These are phyloP conservation scores for Atractosteus spatula DNA, from an alignment of 2,113 vertebrate genomes.

Conservation along the genomic window DNA sequence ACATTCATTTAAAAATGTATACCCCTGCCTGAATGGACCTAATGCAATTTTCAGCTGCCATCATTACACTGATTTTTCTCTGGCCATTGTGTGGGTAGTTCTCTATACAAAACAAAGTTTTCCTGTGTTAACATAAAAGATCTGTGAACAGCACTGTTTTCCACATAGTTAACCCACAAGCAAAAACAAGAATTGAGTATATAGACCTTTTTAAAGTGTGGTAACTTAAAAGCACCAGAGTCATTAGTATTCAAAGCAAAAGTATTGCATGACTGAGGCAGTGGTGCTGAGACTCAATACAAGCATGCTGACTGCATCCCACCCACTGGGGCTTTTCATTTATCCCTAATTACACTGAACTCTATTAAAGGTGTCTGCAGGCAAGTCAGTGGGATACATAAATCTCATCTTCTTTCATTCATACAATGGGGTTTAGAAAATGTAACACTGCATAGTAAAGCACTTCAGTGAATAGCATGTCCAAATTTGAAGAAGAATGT, in stretches of 20 bases:
- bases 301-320: neutral
- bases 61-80: too few relatives aligned
- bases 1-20: too few relatives aligned
- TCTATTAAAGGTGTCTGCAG: neutral
- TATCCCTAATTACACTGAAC: neutral
- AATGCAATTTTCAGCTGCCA: too few relatives aligned
- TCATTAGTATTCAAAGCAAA: neutral
- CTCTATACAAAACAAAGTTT: too few relatives aligned
- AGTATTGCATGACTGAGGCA: neutral
- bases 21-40: too few relatives aligned
- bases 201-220: neutral
- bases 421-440: neutral
- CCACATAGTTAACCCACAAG: neutral
- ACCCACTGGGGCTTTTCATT: neutral
- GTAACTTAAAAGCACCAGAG: neutral
- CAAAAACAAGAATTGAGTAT: neutral
- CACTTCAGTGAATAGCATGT: neutral
- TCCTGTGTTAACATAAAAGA: neutral
- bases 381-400: neutral
- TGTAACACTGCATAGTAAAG: neutral
- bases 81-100: too few relatives aligned
- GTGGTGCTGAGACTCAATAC: neutral
- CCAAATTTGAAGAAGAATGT: too few relatives aligned
- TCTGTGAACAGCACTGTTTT: neutral
- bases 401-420: constrained; percentile 1